Base-by-base conservation (phyloP, 2,797 vertebrate genomes). In the Sarcoramphus papa region DNA sequence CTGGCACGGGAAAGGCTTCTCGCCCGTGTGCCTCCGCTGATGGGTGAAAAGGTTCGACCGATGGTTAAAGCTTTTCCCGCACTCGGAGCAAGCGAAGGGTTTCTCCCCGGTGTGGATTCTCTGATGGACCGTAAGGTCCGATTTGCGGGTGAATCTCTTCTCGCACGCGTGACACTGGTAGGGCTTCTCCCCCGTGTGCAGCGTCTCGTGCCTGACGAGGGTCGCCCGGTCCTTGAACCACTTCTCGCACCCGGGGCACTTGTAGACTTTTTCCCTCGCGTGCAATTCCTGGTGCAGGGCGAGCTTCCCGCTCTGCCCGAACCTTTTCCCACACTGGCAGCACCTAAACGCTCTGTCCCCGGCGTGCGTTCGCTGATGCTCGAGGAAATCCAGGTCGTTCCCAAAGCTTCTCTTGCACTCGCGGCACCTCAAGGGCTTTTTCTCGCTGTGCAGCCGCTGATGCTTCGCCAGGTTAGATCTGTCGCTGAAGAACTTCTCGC, bases 121-220 rank as follows among this genome's bases (percentile, higher is more conserved):
- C 80, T 95, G 96, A 70, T 97, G 97, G 27, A 96, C 95, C 57
- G 95, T 96, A n/a, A 97, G 96, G 78, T 97, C 96, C 4, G 97
- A 95, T 0, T 94, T 95, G 30, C 96, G 91, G 7, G 95, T 96
- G 94, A 97, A 97, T 53, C 79, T 40, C 19, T 82, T 82, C 64
- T 20, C 78, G 4, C 78, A 50, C 27, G 50, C 64, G 3, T 9
- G 28, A 10, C 78, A 50, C 43, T 37, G 9, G 30, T 88, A 80
- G 10, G 67, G 59, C 31, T 73, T 80, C 50, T 54, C 67, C 2
- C 40, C 76, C 3, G 35, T 63, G 76, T 88, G 76, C 47, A 68
- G 62, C 24, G 35, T 30, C 67, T 78, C 65, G 27, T 88, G 67
- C n/a, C 67, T 37, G n/a, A 79, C 7, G 11, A 88, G 50, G 10